Conservation (phyloP, 2,113 vertebrate genomes). For the Leptocoma aspasia region DNA sequence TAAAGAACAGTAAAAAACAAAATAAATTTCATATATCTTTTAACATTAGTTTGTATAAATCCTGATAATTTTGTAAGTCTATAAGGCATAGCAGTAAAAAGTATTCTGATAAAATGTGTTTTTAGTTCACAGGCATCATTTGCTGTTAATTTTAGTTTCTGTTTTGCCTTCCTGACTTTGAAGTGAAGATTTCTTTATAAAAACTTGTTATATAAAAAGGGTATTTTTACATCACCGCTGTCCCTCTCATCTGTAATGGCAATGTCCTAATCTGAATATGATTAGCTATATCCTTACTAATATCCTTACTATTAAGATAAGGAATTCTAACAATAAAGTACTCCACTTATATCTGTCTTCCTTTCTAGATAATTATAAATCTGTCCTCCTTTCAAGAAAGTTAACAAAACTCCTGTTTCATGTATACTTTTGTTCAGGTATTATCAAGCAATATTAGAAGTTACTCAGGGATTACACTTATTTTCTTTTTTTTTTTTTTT, state of each 20-base stretch:
- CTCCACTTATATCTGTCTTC: background rate
- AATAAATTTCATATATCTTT: background rate
- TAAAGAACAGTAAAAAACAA: background rate
- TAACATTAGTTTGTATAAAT: background rate
- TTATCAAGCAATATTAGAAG: background rate
- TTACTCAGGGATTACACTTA: background rate
- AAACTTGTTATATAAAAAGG: background rate
- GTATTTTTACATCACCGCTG: background rate
- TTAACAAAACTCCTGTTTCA: background rate
- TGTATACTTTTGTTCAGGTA: background rate
- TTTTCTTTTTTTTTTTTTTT: background rate
- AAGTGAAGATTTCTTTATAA: conserved; percentile 4
- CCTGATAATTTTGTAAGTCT: background rate
- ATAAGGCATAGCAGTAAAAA: background rate
- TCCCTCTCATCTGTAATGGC: background rate
- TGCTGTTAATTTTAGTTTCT: background rate
- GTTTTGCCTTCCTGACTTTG: background rate
- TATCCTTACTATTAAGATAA: background rate
- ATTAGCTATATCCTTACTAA: background rate
- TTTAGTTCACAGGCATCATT: background rate
- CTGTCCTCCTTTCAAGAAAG: background rate
- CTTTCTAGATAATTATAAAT: background rate
- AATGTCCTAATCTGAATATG: background rate
- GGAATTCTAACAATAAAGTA: background rate
- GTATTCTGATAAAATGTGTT: background rate